Conservation (phyloP, 2,113 vertebrate genomes). For the Narcine bancroftii region DNA sequence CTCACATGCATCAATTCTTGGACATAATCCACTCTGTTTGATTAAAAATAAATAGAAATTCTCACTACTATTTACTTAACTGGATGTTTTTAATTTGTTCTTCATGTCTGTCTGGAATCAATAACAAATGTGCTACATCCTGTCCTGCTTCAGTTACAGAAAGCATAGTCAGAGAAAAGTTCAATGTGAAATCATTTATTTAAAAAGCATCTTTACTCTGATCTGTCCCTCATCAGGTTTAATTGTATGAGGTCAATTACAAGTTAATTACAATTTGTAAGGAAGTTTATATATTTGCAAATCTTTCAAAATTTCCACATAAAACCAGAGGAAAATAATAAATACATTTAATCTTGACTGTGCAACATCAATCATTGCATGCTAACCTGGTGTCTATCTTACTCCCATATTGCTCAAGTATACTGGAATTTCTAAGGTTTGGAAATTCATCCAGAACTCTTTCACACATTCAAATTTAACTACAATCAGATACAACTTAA, state of each 20-base stretch:
- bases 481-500: neutral
- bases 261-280: neutral
- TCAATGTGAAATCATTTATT: conserved; percentile 9
- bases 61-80: neutral
- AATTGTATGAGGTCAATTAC: conserved; percentile 10
- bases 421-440: neutral
- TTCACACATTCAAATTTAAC: neutral
- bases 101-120: neutral
- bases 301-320: neutral
- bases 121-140: neutral
- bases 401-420: neutral
- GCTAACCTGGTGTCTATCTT: neutral
- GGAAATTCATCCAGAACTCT: neutral
- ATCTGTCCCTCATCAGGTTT: neutral
- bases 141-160: neutral
- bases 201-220: neutral
- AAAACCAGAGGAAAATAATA: neutral
- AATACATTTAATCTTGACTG: too few relatives aligned
- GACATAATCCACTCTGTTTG: neutral
- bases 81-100: neutral
- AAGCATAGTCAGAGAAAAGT: neutral
- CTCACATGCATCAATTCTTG: neutral
- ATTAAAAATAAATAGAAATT: neutral
- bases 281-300: neutral
- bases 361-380: too few relatives aligned